A percentile compares a stretch with the other conserved stretches of the same genome.
These are phyloP conservation scores for Ammodramus savannarum DNA, from an alignment of 2,113 vertebrate genomes.

Conservation along the genomic window DNA sequence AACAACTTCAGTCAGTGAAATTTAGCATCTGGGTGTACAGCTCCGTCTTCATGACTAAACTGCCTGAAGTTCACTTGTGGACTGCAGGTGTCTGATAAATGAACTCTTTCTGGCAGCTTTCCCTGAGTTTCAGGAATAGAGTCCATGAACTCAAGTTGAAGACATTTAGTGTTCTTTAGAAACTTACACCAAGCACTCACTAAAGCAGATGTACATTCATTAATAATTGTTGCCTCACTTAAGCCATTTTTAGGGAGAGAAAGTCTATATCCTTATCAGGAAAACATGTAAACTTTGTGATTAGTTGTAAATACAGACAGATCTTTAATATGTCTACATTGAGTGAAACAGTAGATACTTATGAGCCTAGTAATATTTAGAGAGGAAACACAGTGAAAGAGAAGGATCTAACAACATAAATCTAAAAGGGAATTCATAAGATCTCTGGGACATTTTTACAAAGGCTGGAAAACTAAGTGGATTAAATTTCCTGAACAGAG, in stretches of 20 bases:
- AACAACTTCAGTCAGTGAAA: not conserved
- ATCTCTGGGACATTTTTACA: not conserved
- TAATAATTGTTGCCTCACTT: conserved; percentile 72
- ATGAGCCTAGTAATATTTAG: not conserved
- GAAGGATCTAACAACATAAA: not conserved
- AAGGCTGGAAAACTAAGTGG: not conserved
- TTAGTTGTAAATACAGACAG: conserved; percentile 58
- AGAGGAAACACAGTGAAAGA: conserved; percentile 7
- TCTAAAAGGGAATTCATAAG: not conserved
- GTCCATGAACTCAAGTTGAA: conserved; percentile 47
- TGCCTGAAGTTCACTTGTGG: conserved; percentile 26
- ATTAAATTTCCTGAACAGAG: not conserved
- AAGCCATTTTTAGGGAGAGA: conserved; percentile 51
- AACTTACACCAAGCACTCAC: not conserved
- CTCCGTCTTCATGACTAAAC: not conserved
- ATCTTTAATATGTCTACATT: conserved; percentile 50
- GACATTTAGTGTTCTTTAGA: conserved; percentile 47
- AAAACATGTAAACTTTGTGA: conserved; percentile 62
- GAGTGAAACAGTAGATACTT: conserved; percentile 48
- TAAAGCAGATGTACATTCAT: conserved; percentile 67
- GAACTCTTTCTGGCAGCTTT: conserved; percentile 48
- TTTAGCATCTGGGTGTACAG: not conserved
- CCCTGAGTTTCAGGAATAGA: conserved; percentile 14
- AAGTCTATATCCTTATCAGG: conserved; percentile 49
- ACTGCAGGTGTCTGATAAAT: conserved; percentile 58